These are phyloP conservation scores for honey bee (Apis mellifera) DNA, from an alignment of 1,140 invertebrate genomes.

Conservation along the genomic window Amel_HAv3.1 CM009931.2:6312501-6313000, in stretches of 20 bases:
- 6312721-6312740: not conserved
- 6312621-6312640: not conserved
- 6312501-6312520: constrained; percentile 46
- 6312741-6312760: too few species aligned
- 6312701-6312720: not conserved
- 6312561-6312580: constrained; percentile 27
- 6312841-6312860: too few species aligned
- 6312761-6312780: too few species aligned
- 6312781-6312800: too few species aligned
- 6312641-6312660: not conserved
- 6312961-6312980: too few species aligned
- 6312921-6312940: too few species aligned
- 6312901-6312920: not conserved
- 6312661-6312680: constrained; percentile 14
- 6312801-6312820: too few species aligned
- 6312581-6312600: constrained; percentile 11
- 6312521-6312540: constrained; percentile 48
- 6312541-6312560: constrained; percentile 31
- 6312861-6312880: not conserved
- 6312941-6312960: too few species aligned
- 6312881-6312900: not conserved
- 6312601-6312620: not conserved
- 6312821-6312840: too few species aligned
- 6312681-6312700: not conserved
- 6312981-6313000: too few species aligned